Evolutionary conservation across 2,888 invertebrate genomes (phyloP), one percentile per base, ranked within the genome.

Genomic region (Hypomecis atomaria): DNA sequence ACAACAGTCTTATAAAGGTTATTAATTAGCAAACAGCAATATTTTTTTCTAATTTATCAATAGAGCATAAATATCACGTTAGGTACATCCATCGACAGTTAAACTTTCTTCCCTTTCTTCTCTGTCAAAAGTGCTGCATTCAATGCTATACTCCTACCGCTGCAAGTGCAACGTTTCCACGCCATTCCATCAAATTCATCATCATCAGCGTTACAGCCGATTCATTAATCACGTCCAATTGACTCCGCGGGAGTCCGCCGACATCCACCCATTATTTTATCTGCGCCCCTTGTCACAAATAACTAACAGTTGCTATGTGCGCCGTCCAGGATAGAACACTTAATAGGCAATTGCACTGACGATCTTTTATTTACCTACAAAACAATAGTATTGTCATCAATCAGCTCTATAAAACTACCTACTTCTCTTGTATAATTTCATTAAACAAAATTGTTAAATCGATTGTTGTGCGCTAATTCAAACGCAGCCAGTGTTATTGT

Each of bases 191-290:
- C 43, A 59, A 34, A 56, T 47, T 55, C 58, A 42, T 63, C 65
- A 60, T 70, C 65, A 65, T 66, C 61, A 68, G 56, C 66, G 69
- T 66, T 72, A 79, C 76, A 77, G 74, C 76, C 70, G 67, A 81
- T 78, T n/a, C 71, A 83, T 83, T 83, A 82, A 83, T 83, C 83
- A 82, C 75, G 77, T 76, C 75, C 82, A 84, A 84, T 83, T 82
- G 81, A 72, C 71, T 74, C 60, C 50, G 63, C 66, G 66, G 66
- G 67, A 69, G 79, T 70, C 77, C 71, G 75, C 66, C 76, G 79
- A 77, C 81, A 78, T 40, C 37, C 57, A 58, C 57, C 57, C 53
- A 65, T 65, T 65, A 65, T 60, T 53, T 54, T 33, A 65, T 65
- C 53, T 57, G 53, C 10, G 45, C 55, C 50, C 63, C 60, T 65